phyloP scores from a whole-genome alignment of 2,113 vertebrate species.

The Lethenteron camtschaticum region DNA sequence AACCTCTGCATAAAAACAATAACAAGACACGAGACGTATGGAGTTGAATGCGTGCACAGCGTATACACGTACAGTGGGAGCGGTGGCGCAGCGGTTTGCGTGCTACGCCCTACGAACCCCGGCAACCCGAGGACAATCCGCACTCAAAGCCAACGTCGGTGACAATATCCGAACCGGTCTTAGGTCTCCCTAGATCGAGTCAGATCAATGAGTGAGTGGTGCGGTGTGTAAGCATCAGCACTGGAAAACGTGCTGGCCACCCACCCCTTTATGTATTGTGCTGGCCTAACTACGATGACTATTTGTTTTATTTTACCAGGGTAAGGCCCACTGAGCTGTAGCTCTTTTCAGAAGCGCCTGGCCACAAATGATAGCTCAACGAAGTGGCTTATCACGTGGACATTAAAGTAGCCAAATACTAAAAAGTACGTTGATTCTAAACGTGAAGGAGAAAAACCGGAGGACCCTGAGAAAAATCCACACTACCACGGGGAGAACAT shows the following conservation, averaged over 20 bases:
- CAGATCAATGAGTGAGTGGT: neutral
- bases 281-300: neutral
- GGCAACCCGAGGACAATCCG: neutral
- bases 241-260: no score
- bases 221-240: neutral
- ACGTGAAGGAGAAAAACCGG: no score
- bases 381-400: no score
- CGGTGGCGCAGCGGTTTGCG: neutral
- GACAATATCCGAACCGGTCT: neutral
- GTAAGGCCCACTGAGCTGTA: no score
- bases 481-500: no score
- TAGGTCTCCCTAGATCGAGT: neutral
- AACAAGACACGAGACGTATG: neutral
- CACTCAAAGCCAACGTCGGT: neutral
- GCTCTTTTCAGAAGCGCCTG: no score
- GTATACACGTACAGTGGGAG: neutral
- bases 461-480: no score
- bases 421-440: no score
- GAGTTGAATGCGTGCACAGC: no score
- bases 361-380: no score
- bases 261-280: neutral
- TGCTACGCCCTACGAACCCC: neutral
- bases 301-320: neutral
- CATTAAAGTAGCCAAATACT: no score
- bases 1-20: conserved; percentile 38